Evolutionary conservation across 2,113 vertebrate genomes (phyloP), one percentile per base, ranked within the genome.

Genomic region (Pseudopodoces humilis): DNA sequence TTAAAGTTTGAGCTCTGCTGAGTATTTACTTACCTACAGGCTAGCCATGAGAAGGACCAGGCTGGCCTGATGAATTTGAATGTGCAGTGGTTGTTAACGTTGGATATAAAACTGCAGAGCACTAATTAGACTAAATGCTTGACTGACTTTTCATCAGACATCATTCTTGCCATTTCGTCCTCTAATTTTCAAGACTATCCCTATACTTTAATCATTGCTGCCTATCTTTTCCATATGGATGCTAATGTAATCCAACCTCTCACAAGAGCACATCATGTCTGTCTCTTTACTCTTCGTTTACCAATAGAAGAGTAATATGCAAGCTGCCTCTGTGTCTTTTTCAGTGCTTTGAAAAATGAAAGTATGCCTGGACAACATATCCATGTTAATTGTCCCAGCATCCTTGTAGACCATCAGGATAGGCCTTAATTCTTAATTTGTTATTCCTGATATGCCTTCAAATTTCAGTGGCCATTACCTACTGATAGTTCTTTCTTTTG

Each of bases 231-330:
- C 52, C 59, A 14, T 65, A 25, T 11, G 70, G 46, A 64, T 90
- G 63, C 46, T 1, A 5, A 5, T 79, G 58, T 62, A 81, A 53
- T 64, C 44, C 78, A 92, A 2, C 31, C 41, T 41, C 28, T 86
- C 30, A 6, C 8, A 9, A 52, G 43, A 50, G 5, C 50, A 9
- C 33, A 7, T 82, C 2, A 3, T 69, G 14, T 71, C 47, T 85
- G 31, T 52, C 33, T 14, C 65, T 37, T 78, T 82, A 67, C 44
- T 31, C 58, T 53, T 55, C 44, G 46, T 58, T 78, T 63, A n/a
- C 56, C 0, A 0, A 9, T 22, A 60, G 24, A 43, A 33, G 52
- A 16, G 23, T 52, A 65, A 49, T 44, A 41, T 3, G 3, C 49
- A 80, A 49, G 9, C 15, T 4, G 3, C 50, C 47, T 83, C 70